Evolutionary conservation across 2,888 invertebrate species (phyloP), one percentile per base, ranked within the genome.

Genomic region (Cataglyphis livida): DNA sequence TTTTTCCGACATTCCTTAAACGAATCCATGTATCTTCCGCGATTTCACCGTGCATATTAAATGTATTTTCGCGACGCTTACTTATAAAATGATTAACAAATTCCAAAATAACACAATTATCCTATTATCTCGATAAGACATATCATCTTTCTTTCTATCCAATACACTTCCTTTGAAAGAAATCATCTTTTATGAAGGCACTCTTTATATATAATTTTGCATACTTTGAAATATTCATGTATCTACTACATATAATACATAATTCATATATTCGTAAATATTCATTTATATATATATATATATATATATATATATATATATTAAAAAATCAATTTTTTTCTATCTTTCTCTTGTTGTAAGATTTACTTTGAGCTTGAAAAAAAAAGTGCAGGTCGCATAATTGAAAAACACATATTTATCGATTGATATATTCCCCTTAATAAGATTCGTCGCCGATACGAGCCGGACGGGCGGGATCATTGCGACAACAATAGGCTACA

Each of bases 361-460:
- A 15, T 12, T 6, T 44, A 35, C 48, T 51, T 18, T 18, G 65
- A 25, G 18, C 12, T 9, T 38, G 12, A 41, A 44, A 74, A 35
- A 25, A 75, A 51, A 66, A 3, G 3, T 41, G 18, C 10, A 68
- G 32, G 25, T 41, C 21, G 70, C 18, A 28, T 10, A 7, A 25
- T 65, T n/a, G 21, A 70, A 32, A 41, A 12, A 41, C 41, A 28
- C 25, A n/a, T n/a, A 57, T 57, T 78, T 48, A 59, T 59, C 7
- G 32, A 3, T 7, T 21, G 12, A 32, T 15, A 57, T 35, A 35
- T 21, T 48, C 35, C 4, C 21, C 32, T 48, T 79, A 79, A 78
- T 79, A 59, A 79, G 71, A 79, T 70, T 59, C 59, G 41, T 70
- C 70, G 25, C 41, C 70, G 68, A 35, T n/a, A 41, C 38, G 44